Percentiles rank a stretch among this genome's conserved stretches.
These are phyloP conservation scores for Leptogaster cylindrica DNA, from an alignment of 2,888 invertebrate genomes.

Conservation along the genomic window DNA sequence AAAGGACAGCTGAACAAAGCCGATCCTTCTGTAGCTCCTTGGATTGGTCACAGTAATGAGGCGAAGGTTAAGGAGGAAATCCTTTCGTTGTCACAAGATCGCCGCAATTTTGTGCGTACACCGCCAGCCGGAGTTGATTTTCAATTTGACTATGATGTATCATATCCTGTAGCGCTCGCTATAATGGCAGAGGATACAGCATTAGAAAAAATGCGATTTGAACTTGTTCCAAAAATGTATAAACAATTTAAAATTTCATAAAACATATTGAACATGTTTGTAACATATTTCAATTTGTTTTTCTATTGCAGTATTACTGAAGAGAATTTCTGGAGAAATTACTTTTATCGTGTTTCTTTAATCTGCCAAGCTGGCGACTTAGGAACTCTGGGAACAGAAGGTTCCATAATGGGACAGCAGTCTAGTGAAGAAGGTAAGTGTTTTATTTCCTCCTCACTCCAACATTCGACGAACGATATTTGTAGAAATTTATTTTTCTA, in stretches of 20 bases:
- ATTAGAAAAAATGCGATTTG: conserved; percentile 98
- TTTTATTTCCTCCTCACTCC: not conserved
- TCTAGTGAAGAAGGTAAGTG: conserved; percentile 62
- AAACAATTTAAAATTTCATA: no score
- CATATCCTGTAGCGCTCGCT: conserved; percentile 91
- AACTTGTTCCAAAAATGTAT: conserved; percentile 98
- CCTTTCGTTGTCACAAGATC: conserved; percentile 93
- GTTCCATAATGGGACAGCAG: conserved; percentile 58
- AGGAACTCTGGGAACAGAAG: conserved; percentile 62
- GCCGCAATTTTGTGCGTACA: conserved; percentile 95
- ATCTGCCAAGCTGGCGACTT: conserved; percentile 94
- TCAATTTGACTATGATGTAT: conserved; percentile 91
- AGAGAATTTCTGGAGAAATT: conserved; percentile 99
- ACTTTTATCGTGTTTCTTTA: conserved; percentile 98
- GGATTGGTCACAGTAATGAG: conserved; percentile 96
- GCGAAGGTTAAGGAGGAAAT: conserved; percentile 94
- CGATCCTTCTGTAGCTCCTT: conserved; percentile 81
- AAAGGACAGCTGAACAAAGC: conserved; percentile 80
- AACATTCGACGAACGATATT: not conserved
- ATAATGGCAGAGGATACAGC: conserved; percentile 95
- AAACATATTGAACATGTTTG: conserved; percentile 5
- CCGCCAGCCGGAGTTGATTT: conserved; percentile 96
- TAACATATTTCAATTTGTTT: conserved; percentile 45
- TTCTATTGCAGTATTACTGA: conserved; percentile 79
- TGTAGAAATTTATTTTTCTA: conserved; percentile 6